These are phyloP conservation scores for Pithys albifrons DNA, from an alignment of 2,113 vertebrate genomes.

Conservation along the genomic window DNA sequence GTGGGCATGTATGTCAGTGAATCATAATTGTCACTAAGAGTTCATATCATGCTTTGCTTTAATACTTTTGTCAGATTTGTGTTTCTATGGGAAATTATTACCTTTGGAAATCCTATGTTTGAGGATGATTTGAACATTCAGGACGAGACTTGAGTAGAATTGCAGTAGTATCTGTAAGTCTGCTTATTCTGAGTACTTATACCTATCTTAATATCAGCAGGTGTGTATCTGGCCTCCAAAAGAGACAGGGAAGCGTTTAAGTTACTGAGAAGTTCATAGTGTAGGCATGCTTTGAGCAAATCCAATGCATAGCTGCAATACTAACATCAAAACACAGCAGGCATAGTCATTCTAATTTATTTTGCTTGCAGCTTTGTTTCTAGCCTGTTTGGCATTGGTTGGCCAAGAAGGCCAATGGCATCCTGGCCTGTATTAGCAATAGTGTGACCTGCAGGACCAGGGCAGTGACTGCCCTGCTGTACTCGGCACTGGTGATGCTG, in stretches of 20 bases:
- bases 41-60: not conserved
- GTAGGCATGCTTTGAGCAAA: not conserved
- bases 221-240: not conserved
- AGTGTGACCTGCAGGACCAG: not conserved
- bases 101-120: not conserved
- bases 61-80: not conserved
- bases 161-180: not conserved
- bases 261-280: not conserved
- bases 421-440: not conserved
- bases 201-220: not conserved
- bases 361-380: not conserved
- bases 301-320: not conserved
- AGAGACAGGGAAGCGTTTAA: not conserved
- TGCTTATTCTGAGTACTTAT: not conserved
- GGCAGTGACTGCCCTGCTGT: accelerated
- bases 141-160: not conserved
- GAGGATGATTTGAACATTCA: not conserved
- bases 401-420: not conserved
- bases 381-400: not conserved
- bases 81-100: not conserved
- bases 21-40: not conserved
- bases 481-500: accelerated
- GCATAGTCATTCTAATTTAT: not conserved
- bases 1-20: not conserved
- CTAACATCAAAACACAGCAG: not conserved